Percentiles rank a stretch among this genome's conserved stretches.
Conservation (phyloP, 2,797 vertebrate species). For the Threskiornis aethiopicus region DNA sequence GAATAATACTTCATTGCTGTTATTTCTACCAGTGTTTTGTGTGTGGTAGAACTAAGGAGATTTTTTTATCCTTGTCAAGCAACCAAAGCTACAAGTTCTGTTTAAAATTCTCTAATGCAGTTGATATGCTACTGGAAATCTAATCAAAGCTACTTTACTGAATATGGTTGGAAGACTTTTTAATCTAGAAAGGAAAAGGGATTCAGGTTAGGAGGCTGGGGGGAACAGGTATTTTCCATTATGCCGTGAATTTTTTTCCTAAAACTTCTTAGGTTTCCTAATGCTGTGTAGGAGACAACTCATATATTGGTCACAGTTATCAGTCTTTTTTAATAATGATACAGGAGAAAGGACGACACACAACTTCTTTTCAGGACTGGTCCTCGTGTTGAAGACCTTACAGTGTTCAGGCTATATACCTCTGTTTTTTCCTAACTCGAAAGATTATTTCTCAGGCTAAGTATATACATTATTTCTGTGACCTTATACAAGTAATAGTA, state of each 20-base stretch:
- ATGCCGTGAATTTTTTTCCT: background rate
- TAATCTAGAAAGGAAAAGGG: background rate
- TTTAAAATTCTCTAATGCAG: background rate
- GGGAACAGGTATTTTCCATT: background rate
- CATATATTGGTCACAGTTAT: background rate
- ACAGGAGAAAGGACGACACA: background rate
- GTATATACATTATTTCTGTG: background rate
- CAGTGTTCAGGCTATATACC: background rate
- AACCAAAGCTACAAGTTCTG: background rate
- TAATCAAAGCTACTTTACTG: background rate
- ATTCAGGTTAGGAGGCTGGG: background rate
- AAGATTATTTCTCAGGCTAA: background rate
- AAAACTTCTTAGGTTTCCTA: background rate
- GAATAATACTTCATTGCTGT: slow-evolving; percentile 2
- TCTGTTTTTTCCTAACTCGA: background rate
- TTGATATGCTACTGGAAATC: background rate
- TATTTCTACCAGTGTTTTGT: background rate
- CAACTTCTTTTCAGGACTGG: background rate
- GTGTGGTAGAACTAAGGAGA: background rate
- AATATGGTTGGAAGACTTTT: background rate
- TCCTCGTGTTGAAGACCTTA: background rate
- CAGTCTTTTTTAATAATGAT: background rate
- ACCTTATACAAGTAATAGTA: background rate
- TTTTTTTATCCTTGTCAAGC: background rate
- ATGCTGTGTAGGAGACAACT: background rate